phyloP scores from a whole-genome alignment of 2,888 invertebrate genomes.

The Portevinia maculata region DNA sequence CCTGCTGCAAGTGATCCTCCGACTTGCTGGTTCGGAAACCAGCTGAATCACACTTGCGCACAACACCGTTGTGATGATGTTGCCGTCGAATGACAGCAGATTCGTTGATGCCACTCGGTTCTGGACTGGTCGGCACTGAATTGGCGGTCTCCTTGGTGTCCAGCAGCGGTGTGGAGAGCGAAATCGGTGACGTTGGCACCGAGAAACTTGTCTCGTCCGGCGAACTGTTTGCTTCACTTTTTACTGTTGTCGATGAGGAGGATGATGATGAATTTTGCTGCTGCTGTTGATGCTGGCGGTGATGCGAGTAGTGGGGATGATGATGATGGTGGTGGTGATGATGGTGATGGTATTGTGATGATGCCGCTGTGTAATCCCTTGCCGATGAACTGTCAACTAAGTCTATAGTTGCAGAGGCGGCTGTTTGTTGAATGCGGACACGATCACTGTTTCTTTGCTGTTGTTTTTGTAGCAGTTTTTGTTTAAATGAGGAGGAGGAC shows the following conservation, averaged over 20 bases:
- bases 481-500: conserved; percentile 75
- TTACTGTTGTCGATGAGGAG: conserved; percentile 82
- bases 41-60: conserved; percentile 84
- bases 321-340: conserved; percentile 73
- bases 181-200: conserved; percentile 83
- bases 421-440: conserved; percentile 67
- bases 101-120: conserved; percentile 80
- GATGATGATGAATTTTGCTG: conserved; percentile 77
- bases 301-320: conserved; percentile 66
- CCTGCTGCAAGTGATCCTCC: conserved; percentile 93
- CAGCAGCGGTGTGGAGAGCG: conserved; percentile 82
- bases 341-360: conserved; percentile 66
- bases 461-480: conserved; percentile 65
- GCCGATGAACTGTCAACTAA: conserved; percentile 62
- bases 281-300: conserved; percentile 73
- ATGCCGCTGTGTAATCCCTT: conserved; percentile 50
- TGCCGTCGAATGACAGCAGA: conserved; percentile 80
- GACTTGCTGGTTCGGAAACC: conserved; percentile 94
- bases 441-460: conserved; percentile 63
- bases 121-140: conserved; percentile 89
- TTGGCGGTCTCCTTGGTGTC: conserved; percentile 83
- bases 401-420: conserved; percentile 67
- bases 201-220: conserved; percentile 82
- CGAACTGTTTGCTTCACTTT: conserved; percentile 80
- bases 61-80: conserved; percentile 84